Conservation (phyloP, 1,140 invertebrate genomes). For the Bombus terrestris region DNA sequence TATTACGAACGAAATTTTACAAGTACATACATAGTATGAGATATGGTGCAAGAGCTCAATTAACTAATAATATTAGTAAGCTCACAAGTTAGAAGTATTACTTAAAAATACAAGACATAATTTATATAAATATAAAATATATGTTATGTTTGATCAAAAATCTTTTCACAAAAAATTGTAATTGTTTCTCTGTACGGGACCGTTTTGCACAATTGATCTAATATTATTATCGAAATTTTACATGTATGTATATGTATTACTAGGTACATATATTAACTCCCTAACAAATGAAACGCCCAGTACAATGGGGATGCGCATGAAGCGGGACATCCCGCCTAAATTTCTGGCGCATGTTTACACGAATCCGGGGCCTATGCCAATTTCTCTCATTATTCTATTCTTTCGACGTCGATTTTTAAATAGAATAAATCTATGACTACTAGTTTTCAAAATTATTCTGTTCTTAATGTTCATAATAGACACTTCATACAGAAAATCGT, state of each 20-base stretch:
- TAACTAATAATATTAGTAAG: too few relatives aligned
- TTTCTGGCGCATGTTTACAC: constrained; percentile 23
- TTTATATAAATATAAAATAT: too few relatives aligned
- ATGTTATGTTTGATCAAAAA: background rate
- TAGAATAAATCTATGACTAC: background rate
- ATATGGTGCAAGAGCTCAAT: too few relatives aligned
- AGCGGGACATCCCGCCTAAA: constrained; percentile 54
- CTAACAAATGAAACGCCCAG: background rate
- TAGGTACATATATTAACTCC: background rate
- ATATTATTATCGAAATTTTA: background rate
- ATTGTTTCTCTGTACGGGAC: background rate
- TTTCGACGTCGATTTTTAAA: constrained; percentile 16
- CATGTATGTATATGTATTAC: too few relatives aligned
- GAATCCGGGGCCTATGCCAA: constrained; percentile 11
- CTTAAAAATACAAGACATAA: too few relatives aligned
- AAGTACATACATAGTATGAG: too few relatives aligned
- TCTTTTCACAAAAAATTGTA: background rate
- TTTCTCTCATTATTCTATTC: background rate
- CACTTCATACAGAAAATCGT: too few relatives aligned
- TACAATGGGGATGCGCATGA: constrained; percentile 25
- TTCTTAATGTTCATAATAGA: background rate
- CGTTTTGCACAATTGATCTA: background rate
- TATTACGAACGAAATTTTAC: too few relatives aligned
- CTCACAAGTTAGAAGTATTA: too few relatives aligned
- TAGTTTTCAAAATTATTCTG: background rate